phyloP scores from a whole-genome alignment of 2,797 vertebrate species.

The Sebastes vulpes region DNA sequence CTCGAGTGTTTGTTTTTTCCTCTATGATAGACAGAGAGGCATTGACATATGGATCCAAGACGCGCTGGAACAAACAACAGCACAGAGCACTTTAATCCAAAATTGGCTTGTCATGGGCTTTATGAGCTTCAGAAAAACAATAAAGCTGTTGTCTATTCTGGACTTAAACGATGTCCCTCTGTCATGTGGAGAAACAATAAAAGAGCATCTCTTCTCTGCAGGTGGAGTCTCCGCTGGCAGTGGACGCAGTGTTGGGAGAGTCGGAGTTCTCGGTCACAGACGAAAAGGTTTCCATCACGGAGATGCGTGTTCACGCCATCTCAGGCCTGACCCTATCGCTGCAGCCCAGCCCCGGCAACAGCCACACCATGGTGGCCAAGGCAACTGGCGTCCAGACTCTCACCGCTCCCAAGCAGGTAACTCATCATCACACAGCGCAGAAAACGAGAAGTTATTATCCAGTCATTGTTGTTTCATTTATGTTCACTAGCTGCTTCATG shows the following conservation, averaged over 20 bases:
- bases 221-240: conserved; percentile 95
- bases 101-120: conserved; percentile 65
- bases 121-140: conserved; percentile 67
- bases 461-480: neutral
- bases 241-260: conserved; percentile 93
- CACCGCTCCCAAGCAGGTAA: conserved; percentile 93
- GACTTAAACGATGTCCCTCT: conserved; percentile 13
- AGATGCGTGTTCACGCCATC: conserved; percentile 92
- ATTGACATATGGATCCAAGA: conserved; percentile 39
- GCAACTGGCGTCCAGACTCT: conserved; percentile 92
- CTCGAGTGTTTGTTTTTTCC: conserved; percentile 14
- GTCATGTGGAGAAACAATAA: conserved; percentile 55
- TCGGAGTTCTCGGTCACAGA: conserved; percentile 91
- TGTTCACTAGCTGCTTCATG: neutral
- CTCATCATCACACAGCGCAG: neutral
- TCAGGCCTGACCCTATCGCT: conserved; percentile 93
- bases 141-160: conserved; percentile 63
- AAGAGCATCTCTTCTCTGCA: conserved; percentile 63
- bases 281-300: conserved; percentile 96
- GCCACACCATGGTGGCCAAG: conserved; percentile 96
- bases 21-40: conserved; percentile 43
- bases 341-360: conserved; percentile 95
- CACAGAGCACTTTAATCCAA: conserved; percentile 57
- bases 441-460: neutral
- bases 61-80: conserved; percentile 37